Conservation (phyloP, 1,140 invertebrate species). For the Harlomillsia oculata region DNA sequence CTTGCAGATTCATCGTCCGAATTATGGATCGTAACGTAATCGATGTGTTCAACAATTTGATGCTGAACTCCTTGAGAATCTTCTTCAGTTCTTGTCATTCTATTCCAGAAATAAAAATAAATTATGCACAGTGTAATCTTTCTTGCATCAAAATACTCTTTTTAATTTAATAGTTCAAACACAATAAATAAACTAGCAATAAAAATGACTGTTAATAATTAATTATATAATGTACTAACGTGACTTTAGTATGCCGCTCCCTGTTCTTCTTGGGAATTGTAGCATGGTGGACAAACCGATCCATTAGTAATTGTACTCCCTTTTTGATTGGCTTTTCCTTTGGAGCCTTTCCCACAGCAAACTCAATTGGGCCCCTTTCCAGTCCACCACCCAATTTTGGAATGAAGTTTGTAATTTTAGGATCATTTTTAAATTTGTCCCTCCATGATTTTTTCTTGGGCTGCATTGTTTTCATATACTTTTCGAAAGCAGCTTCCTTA, state of each 20-base stretch:
- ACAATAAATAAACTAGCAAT: not conserved
- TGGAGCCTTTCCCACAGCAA: no score
- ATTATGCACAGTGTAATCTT: not conserved
- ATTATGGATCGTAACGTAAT: slow-evolving; percentile 27
- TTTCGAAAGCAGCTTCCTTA: no score
- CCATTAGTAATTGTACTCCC: slow-evolving; percentile 42
- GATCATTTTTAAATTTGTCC: not conserved
- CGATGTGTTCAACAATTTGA: slow-evolving; percentile 24
- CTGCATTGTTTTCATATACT: not conserved
- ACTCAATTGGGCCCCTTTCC: no score
- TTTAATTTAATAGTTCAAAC: not conserved
- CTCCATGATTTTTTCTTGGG: not conserved
- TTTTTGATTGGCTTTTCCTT: not conserved
- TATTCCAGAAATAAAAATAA: slow-evolving; percentile 5
- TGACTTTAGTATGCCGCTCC: slow-evolving; percentile 25
- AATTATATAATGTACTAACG: slow-evolving; percentile 9
- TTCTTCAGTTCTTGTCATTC: slow-evolving; percentile 37
- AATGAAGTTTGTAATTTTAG: not conserved
- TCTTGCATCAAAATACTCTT: not conserved
- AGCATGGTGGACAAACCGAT: slow-evolving; percentile 49
- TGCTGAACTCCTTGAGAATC: slow-evolving; percentile 38
- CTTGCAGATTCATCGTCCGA: slow-evolving; percentile 11
- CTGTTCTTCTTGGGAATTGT: slow-evolving; percentile 43
- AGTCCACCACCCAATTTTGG: no score
- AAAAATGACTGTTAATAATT: not conserved